Conservation (phyloP, 2,797 vertebrate genomes). For the Squalus acanthias region DNA sequence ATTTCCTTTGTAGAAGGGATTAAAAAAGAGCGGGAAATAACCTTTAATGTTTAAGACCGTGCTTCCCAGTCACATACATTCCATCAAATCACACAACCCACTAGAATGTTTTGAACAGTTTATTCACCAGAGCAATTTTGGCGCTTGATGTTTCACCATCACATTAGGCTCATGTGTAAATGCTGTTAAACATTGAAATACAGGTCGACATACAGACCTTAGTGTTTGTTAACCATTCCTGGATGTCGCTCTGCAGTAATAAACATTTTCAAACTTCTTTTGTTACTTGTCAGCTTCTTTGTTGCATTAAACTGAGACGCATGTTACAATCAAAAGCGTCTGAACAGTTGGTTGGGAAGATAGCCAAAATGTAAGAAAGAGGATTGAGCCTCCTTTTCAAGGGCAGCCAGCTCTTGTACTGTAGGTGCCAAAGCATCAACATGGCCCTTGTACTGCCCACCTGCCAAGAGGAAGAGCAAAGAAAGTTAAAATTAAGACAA, state of each 20-base stretch:
- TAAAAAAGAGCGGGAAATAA: not conserved
- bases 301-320: not conserved
- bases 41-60: not conserved
- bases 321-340: slow-evolving; percentile 71
- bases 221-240: not conserved
- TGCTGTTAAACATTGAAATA: not conserved
- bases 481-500: slow-evolving; percentile 18
- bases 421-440: slow-evolving; percentile 92
- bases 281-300: not conserved
- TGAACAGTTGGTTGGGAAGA: slow-evolving; percentile 91
- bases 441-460: slow-evolving; percentile 86
- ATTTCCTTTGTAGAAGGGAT: not conserved
- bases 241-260: not conserved
- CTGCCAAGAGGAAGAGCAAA: slow-evolving; percentile 54
- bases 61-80: not conserved
- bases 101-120: not conserved
- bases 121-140: not conserved
- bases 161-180: not conserved
- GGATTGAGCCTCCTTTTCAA: slow-evolving; percentile 93
- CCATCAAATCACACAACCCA: not conserved
- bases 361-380: slow-evolving; percentile 93
- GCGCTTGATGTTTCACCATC: not conserved
- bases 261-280: slow-evolving; percentile 19
- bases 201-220: not conserved
- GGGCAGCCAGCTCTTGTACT: slow-evolving; percentile 80